A percentile compares a stretch with the other conserved stretches of the same genome.
phyloP scores from a whole-genome alignment of 2,113 vertebrate species.

The Lasiurus cinereus region DNA sequence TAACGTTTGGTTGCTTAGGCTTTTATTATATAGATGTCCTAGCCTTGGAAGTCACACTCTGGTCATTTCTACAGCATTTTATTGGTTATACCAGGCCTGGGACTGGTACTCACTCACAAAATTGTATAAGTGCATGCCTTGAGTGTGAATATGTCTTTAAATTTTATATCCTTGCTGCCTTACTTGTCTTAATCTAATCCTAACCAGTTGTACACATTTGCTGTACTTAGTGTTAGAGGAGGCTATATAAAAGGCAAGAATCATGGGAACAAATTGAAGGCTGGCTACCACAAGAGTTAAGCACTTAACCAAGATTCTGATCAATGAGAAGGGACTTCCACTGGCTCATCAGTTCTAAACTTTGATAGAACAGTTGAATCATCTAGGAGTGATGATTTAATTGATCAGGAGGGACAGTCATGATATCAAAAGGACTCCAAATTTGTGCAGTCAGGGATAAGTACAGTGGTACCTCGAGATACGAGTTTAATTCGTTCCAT shows the following conservation, averaged over 20 bases:
- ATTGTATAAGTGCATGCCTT: neutral
- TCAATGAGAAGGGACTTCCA: neutral
- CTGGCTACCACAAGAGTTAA: neutral
- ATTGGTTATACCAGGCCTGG: neutral
- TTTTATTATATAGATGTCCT: no score
- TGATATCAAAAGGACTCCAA: neutral
- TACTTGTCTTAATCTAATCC: neutral
- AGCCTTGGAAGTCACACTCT: neutral
- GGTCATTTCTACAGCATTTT: neutral
- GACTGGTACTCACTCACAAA: neutral
- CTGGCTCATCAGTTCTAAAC: neutral
- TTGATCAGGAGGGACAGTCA: neutral
- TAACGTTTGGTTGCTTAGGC: no score
- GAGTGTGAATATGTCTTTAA: neutral
- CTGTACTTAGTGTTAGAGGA: neutral
- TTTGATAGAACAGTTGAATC: neutral
- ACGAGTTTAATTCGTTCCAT: no score
- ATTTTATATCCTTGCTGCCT: neutral
- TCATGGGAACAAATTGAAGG: neutral
- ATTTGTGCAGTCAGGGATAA: neutral
- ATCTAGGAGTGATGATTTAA: neutral
- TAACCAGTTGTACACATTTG: neutral
- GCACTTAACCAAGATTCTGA: neutral
- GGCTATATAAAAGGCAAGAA: neutral
- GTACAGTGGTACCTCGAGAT: no score